Conservation (phyloP, 2,888 invertebrate genomes). For the Campoletis raptor region DNA sequence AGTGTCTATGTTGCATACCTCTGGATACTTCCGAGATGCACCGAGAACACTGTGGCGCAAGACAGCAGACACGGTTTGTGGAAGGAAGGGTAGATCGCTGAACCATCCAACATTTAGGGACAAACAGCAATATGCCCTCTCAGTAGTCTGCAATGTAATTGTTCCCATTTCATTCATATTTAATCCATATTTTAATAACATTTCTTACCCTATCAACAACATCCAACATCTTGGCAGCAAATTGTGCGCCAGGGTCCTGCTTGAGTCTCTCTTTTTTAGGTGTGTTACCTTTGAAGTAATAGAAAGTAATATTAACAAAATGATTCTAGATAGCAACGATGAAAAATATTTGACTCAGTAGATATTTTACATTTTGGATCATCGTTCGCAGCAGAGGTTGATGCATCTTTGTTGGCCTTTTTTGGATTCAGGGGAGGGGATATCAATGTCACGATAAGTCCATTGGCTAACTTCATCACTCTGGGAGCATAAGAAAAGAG, state of each 20-base stretch:
- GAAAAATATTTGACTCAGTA: not conserved
- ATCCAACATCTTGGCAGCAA: not conserved
- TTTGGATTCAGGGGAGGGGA: conserved; percentile 86
- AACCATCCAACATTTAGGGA: conserved; percentile 92
- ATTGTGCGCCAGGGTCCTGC: too few relatives aligned
- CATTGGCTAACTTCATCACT: conserved; percentile 89
- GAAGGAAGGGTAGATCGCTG: conserved; percentile 91
- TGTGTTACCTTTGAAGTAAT: not conserved
- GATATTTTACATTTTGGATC: not conserved
- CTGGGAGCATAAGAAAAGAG: conserved; percentile 81
- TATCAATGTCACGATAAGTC: conserved; percentile 90
- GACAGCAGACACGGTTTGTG: conserved; percentile 92
- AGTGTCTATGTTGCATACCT: conserved; percentile 85
- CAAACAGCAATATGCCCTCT: conserved; percentile 90
- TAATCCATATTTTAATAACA: not conserved
- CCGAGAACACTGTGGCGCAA: conserved; percentile 97
- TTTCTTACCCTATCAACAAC: not conserved
- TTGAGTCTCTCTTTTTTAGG: not conserved
- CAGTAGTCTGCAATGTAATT: conserved; percentile 49
- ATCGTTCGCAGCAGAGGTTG: too few relatives aligned
- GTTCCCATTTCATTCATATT: not conserved
- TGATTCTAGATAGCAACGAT: not conserved
- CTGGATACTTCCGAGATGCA: conserved; percentile 95
- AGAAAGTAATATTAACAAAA: not conserved
- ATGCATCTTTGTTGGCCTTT: not conserved